These are phyloP conservation scores for Phataginus tricuspis DNA, from an alignment of 2,797 vertebrate genomes.

Conservation along the genomic window DNA sequence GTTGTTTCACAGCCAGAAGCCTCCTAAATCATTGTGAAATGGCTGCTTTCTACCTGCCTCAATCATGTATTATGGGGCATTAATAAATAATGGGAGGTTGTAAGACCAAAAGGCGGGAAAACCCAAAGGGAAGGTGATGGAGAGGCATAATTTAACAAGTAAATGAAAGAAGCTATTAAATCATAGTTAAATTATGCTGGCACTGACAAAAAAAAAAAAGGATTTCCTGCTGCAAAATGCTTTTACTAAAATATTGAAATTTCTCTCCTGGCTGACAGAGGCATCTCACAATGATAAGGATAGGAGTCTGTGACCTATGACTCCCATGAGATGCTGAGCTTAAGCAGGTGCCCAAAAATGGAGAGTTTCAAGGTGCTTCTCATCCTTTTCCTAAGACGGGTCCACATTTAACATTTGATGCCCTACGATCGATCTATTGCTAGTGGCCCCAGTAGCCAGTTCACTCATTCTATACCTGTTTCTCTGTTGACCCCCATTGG, in stretches of 20 bases:
- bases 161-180: conserved; percentile 87
- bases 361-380: background rate
- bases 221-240: conserved; percentile 74
- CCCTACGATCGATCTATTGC: background rate
- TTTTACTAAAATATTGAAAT: conserved; percentile 86
- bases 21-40: conserved; percentile 84
- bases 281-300: conserved; percentile 46
- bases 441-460: background rate
- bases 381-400: background rate
- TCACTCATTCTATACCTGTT: background rate
- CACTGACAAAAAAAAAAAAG: conserved; percentile 67
- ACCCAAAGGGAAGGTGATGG: conserved; percentile 83
- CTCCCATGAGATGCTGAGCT: background rate
- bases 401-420: background rate
- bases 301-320: conserved; percentile 48
- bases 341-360: background rate
- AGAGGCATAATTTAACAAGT: conserved; percentile 86
- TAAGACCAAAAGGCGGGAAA: conserved; percentile 84
- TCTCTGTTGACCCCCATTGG: background rate
- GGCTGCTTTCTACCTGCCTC: conserved; percentile 80
- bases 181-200: conserved; percentile 85
- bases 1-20: conserved; percentile 74
- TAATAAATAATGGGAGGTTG: conserved; percentile 86
- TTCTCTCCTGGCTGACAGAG: conserved; percentile 79
- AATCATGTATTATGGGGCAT: conserved; percentile 81